Evolutionary conservation across 2,888 invertebrate genomes (phyloP).

Genomic region (Ennomos fuscantarius): DNA sequence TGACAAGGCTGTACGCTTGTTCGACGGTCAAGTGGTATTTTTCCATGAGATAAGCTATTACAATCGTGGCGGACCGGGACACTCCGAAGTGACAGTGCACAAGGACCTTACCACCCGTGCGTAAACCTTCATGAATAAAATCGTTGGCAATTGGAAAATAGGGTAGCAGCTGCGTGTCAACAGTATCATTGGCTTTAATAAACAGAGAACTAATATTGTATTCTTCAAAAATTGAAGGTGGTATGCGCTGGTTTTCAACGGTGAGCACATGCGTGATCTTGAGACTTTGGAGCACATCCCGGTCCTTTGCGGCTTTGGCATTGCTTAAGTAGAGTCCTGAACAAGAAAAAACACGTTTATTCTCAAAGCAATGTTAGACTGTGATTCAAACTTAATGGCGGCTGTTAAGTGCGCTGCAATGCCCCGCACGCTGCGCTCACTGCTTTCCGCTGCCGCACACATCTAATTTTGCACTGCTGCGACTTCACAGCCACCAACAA

Average conservation of each 20-base stretch:
- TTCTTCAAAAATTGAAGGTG: neutral
- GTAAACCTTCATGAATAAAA: slow-evolving; percentile 83
- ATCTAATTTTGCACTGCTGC: no score
- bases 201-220: slow-evolving; percentile 64
- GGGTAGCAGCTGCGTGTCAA: slow-evolving; percentile 72
- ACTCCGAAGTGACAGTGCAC: slow-evolving; percentile 98
- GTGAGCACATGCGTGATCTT: slow-evolving; percentile 59
- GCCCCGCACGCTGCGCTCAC: no score
- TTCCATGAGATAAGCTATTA: slow-evolving; percentile 97
- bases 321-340: slow-evolving; percentile 56
- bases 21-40: slow-evolving; percentile 92
- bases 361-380: neutral
- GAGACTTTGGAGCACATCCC: slow-evolving; percentile 45
- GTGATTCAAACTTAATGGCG: no score
- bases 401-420: no score
- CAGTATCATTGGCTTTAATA: slow-evolving; percentile 78
- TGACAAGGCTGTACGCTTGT: slow-evolving; percentile 95
- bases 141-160: slow-evolving; percentile 80
- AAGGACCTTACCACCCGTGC: slow-evolving; percentile 88
- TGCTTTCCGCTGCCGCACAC: no score
- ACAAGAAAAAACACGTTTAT: slow-evolving; percentile 5
- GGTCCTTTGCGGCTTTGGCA: slow-evolving; percentile 52
- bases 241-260: slow-evolving; percentile 47
- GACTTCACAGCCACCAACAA: no score
- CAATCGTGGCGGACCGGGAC: slow-evolving; percentile 96